phyloP scores from a whole-genome alignment of 2,888 invertebrate species.

The Mesorhabditis sp. region DNA sequence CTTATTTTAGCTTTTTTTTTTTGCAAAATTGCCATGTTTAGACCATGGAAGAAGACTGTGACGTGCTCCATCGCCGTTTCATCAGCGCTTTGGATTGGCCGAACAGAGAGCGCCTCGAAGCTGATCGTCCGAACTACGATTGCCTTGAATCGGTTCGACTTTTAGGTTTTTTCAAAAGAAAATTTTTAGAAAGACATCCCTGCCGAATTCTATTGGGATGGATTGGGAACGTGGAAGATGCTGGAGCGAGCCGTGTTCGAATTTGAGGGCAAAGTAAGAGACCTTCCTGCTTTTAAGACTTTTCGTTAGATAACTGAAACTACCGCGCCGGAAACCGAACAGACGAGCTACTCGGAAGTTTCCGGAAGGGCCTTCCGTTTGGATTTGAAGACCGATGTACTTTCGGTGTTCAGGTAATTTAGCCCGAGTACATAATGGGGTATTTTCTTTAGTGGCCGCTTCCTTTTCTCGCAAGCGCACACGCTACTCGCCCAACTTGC shows the following conservation, averaged over 20 bases:
- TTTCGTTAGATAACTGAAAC: not conserved
- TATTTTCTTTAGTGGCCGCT: conserved; percentile 11
- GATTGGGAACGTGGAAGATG: conserved; percentile 28
- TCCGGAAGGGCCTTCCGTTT: not conserved
- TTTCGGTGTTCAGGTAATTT: not conserved
- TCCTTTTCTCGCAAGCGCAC: conserved; percentile 11
- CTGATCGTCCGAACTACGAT: conserved; percentile 31
- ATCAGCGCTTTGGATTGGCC: conserved; percentile 38
- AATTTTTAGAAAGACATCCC: conserved; percentile 35
- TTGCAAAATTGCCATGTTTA: not conserved
- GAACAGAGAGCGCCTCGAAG: conserved; percentile 29
- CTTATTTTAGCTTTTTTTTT: not conserved
- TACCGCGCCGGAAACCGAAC: not conserved
- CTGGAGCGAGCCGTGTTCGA: conserved; percentile 3
- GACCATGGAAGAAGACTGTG: conserved; percentile 26
- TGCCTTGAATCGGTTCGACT: conserved; percentile 27
- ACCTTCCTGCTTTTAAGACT: not conserved
- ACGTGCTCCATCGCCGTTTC: conserved; percentile 22
- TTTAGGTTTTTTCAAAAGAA: not conserved
- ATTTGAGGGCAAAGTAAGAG: conserved; percentile 8
- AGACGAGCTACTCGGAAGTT: not conserved
- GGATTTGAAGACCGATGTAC: conserved; percentile 4
- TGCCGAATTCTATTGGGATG: conserved; percentile 40
- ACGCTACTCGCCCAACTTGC: conserved; percentile 11
- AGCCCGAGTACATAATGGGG: too few relatives aligned